A percentile compares a stretch with the other conserved stretches of the same genome.
These are phyloP conservation scores for Scolopax rusticola DNA, from an alignment of 2,797 vertebrate species.

Conservation along the genomic window DNA sequence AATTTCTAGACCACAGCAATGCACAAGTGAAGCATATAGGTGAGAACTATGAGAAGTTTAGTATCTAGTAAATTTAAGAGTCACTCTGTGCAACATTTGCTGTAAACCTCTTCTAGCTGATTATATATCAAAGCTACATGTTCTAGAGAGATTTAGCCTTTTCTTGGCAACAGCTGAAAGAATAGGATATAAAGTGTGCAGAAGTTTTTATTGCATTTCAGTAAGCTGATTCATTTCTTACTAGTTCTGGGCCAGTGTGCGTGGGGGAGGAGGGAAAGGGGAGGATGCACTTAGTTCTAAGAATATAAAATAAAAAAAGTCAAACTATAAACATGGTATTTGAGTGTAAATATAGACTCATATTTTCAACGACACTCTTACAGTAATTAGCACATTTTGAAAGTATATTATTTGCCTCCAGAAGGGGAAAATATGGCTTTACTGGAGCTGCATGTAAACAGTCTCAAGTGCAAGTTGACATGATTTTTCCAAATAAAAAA, in stretches of 20 bases:
- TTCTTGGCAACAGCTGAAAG: constrained; percentile 19
- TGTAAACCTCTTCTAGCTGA: constrained; percentile 22
- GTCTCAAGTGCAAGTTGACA: constrained; percentile 44
- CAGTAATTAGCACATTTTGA: constrained; percentile 58
- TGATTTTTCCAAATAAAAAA: constrained; percentile 37
- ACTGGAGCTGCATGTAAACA: constrained; percentile 48
- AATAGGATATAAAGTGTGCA: not conserved
- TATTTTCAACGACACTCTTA: constrained; percentile 47
- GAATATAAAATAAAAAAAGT: constrained; percentile 45
- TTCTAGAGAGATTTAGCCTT: not conserved
- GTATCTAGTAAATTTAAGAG: constrained; percentile 32
- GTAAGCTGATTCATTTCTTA: constrained; percentile 26
- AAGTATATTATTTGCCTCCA: constrained; percentile 52
- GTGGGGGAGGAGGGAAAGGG: not conserved
- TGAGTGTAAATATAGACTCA: constrained; percentile 51
- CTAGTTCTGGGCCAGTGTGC: not conserved
- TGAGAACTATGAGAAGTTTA: constrained; percentile 21
- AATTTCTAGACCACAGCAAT: constrained; percentile 23
- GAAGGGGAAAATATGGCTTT: constrained; percentile 45
- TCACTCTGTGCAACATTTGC: constrained; percentile 25
- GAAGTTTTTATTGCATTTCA: constrained; percentile 29
- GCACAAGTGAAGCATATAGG: not conserved
- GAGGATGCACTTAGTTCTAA: constrained; percentile 45
- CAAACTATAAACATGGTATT: constrained; percentile 48
- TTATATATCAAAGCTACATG: constrained; percentile 7